Evolutionary conservation across 1,140 invertebrate genomes (phyloP), one percentile per base, ranked within the genome.

Genomic region (Gryon sp.): DNA sequence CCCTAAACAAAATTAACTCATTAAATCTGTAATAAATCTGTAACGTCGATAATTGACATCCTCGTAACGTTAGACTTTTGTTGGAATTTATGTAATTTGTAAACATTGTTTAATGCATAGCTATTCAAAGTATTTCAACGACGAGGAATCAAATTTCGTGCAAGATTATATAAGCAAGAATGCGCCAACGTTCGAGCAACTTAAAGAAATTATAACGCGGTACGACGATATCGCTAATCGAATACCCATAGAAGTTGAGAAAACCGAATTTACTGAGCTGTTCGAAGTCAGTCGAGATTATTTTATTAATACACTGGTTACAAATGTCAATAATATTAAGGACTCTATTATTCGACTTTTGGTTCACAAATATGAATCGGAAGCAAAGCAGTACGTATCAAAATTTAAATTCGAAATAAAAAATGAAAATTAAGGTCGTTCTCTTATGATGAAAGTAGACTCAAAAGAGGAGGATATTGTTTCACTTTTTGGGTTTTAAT

Each of bases 231-330:
- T 95, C 12, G 90, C 90, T 43, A 88, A 91, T 76, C 90, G 91
- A 77, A 93, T 96, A 59, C 91, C 93, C 2, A 88, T 90, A 1
- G 90, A 92, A 52, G 88, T 93, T 16, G 91, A 93, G 78, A 91
- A 92, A 45, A 92, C 93, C 1, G 90, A 94, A 24, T 91, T 92
- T 22, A 92, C 95, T 52, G 96, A 95, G n/a, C 93, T 98, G 85
- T 99, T 96, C 85, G 94, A 96, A 83, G 92, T 98, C 76, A 93
- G 95, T 85, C 91, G 94, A 52, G 91, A 92, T 22, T 92, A 94
- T 57, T 91, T 98, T 18, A 94, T 98, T 20, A 89, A 90, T 16
- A 90, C 92, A 0, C 83, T 98, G 19, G 91, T 93, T 3, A 88
- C 90, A 9, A 89, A 93, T 46, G 92, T 95, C 0, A 90, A 92